These are phyloP conservation scores for Promerops cafer DNA, from an alignment of 2,113 vertebrate genomes.

Conservation along the genomic window DNA sequence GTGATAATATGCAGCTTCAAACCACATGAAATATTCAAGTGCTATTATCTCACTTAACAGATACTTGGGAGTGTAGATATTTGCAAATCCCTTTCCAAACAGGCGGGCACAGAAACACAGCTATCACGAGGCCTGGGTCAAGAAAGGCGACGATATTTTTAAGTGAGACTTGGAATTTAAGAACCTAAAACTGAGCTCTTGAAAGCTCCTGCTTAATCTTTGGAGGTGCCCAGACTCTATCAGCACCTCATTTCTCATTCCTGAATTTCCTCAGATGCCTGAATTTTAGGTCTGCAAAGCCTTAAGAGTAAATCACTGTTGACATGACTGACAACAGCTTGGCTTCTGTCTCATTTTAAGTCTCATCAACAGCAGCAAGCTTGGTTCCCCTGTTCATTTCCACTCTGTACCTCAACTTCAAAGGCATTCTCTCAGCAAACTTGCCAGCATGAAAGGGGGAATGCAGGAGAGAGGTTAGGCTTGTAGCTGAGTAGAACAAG, in stretches of 20 bases:
- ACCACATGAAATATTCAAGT: neutral
- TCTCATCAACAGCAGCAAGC: neutral
- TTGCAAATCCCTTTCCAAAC: constrained; percentile 3
- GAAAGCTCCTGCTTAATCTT: constrained; percentile 26
- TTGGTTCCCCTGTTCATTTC: neutral
- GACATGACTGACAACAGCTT: constrained; percentile 23
- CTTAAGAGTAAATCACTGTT: constrained; percentile 35
- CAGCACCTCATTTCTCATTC: constrained; percentile 25
- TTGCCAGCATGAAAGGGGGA: neutral
- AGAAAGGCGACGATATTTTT: neutral
- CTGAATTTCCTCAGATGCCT: neutral
- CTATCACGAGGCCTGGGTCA: neutral
- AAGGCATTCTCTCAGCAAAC: neutral
- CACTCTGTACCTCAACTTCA: neutral
- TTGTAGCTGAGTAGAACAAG: neutral
- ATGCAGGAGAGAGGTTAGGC: neutral
- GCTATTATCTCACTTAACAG: neutral
- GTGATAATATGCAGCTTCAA: neutral
- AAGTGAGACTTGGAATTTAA: constrained; percentile 32
- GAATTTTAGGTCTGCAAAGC: constrained; percentile 9
- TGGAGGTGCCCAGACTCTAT: constrained; percentile 17
- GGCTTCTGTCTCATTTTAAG: neutral
- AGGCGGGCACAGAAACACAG: neutral
- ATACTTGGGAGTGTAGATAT: neutral
- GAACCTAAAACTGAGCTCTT: constrained; percentile 4